Evolutionary conservation across 2,888 invertebrate genomes (phyloP).

Genomic region (Homarus gammarus): DNA sequence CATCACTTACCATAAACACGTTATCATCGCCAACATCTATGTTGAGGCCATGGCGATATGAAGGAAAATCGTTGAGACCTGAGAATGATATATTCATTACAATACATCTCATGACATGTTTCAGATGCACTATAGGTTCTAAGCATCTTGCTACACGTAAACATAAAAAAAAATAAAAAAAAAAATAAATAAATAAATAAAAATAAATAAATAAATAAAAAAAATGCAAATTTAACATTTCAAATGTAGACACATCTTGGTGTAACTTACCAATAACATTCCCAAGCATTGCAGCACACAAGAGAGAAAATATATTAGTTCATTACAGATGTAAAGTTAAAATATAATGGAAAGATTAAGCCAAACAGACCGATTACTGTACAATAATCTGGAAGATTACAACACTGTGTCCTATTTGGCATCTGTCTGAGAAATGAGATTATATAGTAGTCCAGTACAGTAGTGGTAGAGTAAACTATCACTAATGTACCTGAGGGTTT

Average conservation of each 20-base stretch:
- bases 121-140: background rate
- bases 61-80: slow-evolving; percentile 69
- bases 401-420: no score
- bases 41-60: slow-evolving; percentile 78
- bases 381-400: no score
- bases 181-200: slow-evolving; percentile 3
- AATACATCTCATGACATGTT: background rate
- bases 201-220: background rate
- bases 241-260: background rate
- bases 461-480: no score
- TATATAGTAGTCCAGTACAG: no score
- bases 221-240: background rate
- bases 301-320: background rate
- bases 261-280: slow-evolving; percentile 14
- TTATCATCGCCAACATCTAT: slow-evolving; percentile 94
- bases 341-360: no score
- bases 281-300: slow-evolving; percentile 21
- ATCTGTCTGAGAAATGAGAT: no score
- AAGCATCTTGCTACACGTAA: background rate
- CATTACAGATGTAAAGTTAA: slow-evolving; percentile 9
- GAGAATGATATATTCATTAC: background rate
- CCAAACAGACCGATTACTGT: no score
- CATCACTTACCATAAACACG: slow-evolving; percentile 91
- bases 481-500: no score
- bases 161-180: background rate